Evolutionary conservation across 92 coral and sea anemone species (phyloP).

Genomic region (Actinernus sp.): DNA sequence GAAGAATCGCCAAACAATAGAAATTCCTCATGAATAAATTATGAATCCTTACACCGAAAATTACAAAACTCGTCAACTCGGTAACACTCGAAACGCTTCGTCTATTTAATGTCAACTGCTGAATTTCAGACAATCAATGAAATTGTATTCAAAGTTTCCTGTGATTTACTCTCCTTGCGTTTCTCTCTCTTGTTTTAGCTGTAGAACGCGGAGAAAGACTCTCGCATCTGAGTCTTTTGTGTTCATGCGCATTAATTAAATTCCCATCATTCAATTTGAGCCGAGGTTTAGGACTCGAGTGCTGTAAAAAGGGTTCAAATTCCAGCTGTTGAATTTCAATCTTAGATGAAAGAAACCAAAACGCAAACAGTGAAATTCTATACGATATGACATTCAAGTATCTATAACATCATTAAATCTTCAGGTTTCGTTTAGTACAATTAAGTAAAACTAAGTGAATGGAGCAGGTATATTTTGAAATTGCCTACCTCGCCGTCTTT

Average conservation of each 20-base stretch:
- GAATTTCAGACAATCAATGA: constrained; percentile 4
- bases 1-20: constrained; percentile 33
- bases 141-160: too few relatives aligned
- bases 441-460: too few relatives aligned
- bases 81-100: constrained; percentile 21
- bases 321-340: background rate
- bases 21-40: constrained; percentile 65
- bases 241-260: too few relatives aligned
- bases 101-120: constrained; percentile 24
- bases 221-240: too few relatives aligned
- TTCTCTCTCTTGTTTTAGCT: too few relatives aligned
- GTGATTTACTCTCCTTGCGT: too few relatives aligned
- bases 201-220: too few relatives aligned
- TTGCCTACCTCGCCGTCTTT: constrained; percentile 81
- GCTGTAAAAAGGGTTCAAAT: background rate
- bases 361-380: background rate
- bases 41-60: constrained; percentile 34
- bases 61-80: constrained; percentile 72
- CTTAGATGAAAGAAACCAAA: background rate
- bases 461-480: background rate
- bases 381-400: background rate
- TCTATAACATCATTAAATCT: background rate
- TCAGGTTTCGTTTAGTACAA: too few relatives aligned
- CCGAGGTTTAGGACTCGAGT: background rate
- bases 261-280: background rate